Evolutionary conservation across 1,140 invertebrate species (phyloP).

Genomic region (Hermetia illucens): DNA sequence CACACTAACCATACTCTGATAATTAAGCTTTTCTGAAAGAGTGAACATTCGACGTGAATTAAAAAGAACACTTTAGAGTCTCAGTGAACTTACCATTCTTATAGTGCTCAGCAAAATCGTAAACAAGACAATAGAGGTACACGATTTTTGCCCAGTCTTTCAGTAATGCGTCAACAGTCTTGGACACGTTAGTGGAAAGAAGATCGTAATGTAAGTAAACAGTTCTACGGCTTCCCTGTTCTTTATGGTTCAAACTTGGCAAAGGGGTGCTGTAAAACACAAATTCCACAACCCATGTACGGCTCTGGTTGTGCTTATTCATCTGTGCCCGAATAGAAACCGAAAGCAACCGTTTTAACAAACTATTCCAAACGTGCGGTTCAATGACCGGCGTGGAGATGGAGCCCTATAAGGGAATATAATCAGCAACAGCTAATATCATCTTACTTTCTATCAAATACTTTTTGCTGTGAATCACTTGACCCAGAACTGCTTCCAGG

Average conservation of each 20-base stretch:
- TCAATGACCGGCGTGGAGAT: constrained; percentile 28
- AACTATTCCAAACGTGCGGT: constrained; percentile 39
- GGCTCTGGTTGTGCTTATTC: constrained; percentile 43
- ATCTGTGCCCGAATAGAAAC: constrained; percentile 72
- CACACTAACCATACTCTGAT: constrained; percentile 49
- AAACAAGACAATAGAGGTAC: constrained; percentile 69
- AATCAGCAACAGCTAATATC: background rate
- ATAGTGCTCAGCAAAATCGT: constrained; percentile 60
- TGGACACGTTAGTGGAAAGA: constrained; percentile 49
- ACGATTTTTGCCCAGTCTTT: constrained; percentile 86
- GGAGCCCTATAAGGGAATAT: constrained; percentile 1
- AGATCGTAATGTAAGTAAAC: constrained; percentile 84
- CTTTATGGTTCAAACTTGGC: constrained; percentile 63
- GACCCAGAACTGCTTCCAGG: constrained; percentile 34
- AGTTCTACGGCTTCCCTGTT: constrained; percentile 66
- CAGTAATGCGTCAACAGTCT: constrained; percentile 69
- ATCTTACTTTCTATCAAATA: background rate
- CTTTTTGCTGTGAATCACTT: constrained; percentile 8
- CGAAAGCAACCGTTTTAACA: constrained; percentile 66
- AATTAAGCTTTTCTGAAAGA: constrained; percentile 44
- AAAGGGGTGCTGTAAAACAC: constrained; percentile 77
- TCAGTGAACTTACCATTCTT: constrained; percentile 35
- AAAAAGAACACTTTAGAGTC: background rate
- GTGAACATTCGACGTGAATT: background rate
- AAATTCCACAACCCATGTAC: constrained; percentile 75